Evolutionary conservation across 1,140 invertebrate genomes (phyloP).

Genomic region (Adelges cooleyi): DNA sequence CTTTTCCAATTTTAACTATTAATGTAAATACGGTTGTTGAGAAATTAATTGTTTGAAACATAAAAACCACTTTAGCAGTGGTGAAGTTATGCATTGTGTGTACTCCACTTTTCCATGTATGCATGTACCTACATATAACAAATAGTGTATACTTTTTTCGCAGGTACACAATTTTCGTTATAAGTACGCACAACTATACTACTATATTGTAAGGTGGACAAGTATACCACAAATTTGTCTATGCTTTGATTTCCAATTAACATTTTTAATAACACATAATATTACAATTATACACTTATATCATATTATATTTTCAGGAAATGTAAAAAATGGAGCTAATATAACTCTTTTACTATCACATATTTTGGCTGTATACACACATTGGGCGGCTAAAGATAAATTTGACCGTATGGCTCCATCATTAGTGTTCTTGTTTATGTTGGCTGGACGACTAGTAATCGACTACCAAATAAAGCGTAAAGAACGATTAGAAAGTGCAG

Average conservation of each 20-base stretch:
- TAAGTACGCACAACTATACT: no score
- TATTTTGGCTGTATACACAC: slow-evolving; percentile 81
- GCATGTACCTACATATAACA: no score
- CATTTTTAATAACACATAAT: no score
- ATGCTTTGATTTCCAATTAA: no score
- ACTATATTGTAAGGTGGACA: no score
- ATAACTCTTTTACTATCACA: slow-evolving; percentile 67
- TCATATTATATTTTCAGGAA: slow-evolving; percentile 49
- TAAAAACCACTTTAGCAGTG: no score
- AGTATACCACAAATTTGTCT: no score
- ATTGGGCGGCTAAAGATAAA: slow-evolving; percentile 83
- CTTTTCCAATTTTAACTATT: neutral
- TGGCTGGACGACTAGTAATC: slow-evolving; percentile 80
- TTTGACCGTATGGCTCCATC: slow-evolving; percentile 86
- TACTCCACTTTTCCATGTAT: no score
- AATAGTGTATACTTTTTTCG: no score
- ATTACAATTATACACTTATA: neutral
- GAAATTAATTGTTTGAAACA: no score
- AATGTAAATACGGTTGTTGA: neutral
- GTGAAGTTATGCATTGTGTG: no score
- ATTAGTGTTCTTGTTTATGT: slow-evolving; percentile 88
- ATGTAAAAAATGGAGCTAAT: slow-evolving; percentile 80
- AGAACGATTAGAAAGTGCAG: slow-evolving; percentile 35
- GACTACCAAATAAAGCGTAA: slow-evolving; percentile 49
- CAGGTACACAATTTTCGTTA: no score